Conservation (phyloP, 2,113 vertebrate species). For the Scartelaos histophorus region DNA sequence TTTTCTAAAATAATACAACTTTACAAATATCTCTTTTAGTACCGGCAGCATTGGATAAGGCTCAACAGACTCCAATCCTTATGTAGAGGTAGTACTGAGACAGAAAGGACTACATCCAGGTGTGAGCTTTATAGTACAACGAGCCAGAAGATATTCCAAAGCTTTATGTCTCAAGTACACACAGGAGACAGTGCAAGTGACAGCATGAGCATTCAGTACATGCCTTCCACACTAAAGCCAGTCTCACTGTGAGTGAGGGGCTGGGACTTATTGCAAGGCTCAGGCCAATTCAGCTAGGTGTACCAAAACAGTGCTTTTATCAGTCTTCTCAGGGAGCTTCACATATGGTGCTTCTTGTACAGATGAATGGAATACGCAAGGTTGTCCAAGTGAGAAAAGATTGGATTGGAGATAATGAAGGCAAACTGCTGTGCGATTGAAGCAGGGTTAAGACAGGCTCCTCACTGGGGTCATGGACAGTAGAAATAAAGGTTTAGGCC, state of each 20-base stretch:
- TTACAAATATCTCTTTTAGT: background rate
- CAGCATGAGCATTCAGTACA: background rate
- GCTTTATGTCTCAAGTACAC: background rate
- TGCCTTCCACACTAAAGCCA: background rate
- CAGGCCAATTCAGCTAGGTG: background rate
- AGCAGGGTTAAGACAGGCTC: background rate
- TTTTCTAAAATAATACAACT: conserved; percentile 14
- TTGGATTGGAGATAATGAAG: background rate
- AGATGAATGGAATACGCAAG: background rate
- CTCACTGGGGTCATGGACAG: background rate
- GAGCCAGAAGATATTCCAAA: conserved; percentile 1
- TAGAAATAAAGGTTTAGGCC: conserved; percentile 3
- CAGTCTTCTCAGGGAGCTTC: background rate
- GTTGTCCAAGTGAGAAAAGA: background rate
- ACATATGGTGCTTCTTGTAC: background rate
- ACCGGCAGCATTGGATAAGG: background rate
- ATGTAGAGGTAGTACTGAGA: conserved; percentile 5
- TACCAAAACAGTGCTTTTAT: background rate
- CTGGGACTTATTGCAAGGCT: conserved; percentile 7
- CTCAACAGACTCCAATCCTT: background rate
- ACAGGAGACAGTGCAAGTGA: conserved; percentile 2
- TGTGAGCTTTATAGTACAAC: background rate
- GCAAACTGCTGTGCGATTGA: background rate
- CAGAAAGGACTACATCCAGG: conserved; percentile 4
- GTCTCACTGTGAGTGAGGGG: background rate